phyloP scores from a whole-genome alignment of 2,113 vertebrate genomes.

The Coptodon bakossiorum region DNA sequence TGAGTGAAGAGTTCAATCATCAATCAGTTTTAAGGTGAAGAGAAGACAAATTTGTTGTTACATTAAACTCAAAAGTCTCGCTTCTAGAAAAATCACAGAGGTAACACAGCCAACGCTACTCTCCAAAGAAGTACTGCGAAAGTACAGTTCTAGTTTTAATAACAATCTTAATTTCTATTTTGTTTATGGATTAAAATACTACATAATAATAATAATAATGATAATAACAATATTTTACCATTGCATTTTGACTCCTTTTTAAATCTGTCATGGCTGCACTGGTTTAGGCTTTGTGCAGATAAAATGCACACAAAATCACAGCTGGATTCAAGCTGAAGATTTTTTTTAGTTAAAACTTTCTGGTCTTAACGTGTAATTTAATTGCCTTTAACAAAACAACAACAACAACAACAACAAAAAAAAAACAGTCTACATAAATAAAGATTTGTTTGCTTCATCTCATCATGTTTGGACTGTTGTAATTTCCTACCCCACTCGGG shows the following conservation, averaged over 20 bases:
- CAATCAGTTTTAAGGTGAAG: neutral
- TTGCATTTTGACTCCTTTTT: neutral
- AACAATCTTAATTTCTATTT: neutral
- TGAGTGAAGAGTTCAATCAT: neutral
- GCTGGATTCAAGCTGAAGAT: neutral
- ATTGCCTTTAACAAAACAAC: neutral
- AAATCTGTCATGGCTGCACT: neutral
- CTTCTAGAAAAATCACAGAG: neutral
- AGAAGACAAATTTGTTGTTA: neutral
- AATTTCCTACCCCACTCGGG: neutral
- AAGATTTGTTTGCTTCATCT: neutral
- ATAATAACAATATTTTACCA: fast-evolving
- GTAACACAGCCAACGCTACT: neutral
- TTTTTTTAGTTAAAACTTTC: neutral
- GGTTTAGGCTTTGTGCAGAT: neutral
- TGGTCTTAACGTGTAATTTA: neutral
- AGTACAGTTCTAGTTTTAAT: neutral
- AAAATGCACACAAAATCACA: neutral
- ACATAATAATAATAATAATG: neutral
- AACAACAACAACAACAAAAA: neutral
- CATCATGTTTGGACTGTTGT: neutral
- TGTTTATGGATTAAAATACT: neutral
- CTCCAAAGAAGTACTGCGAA: neutral
- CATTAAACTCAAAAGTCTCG: neutral
- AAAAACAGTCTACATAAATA: neutral